Conservation (phyloP, 2,113 vertebrate species). For the Istiophorus platypterus region DNA sequence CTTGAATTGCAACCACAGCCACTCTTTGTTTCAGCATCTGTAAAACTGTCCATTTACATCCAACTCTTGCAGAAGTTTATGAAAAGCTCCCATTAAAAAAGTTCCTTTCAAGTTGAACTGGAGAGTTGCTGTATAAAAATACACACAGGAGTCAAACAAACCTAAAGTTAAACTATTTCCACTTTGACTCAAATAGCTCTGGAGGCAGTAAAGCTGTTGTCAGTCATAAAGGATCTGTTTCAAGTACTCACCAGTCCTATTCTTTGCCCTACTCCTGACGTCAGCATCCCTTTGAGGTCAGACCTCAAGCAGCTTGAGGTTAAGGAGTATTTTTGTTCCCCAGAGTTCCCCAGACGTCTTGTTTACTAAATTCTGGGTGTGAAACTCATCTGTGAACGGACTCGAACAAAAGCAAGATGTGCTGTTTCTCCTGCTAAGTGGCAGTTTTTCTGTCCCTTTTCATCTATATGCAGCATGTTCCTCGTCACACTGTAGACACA, state of each 20-base stretch:
- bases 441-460: not conserved
- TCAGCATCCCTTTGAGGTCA: constrained; percentile 27
- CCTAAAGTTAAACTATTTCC: constrained; percentile 38
- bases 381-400: constrained; percentile 27
- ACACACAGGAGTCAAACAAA: constrained; percentile 49
- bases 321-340: constrained; percentile 49
- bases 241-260: constrained; percentile 5
- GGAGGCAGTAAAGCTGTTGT: constrained; percentile 39
- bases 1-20: not conserved
- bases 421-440: constrained; percentile 23
- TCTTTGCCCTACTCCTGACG: not conserved
- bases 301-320: constrained; percentile 22
- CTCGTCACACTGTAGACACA: not conserved
- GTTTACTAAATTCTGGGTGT: constrained; percentile 66
- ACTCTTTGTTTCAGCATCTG: not conserved
- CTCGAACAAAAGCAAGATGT: constrained; percentile 19
- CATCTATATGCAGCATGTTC: constrained; percentile 1
- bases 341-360: constrained; percentile 37
- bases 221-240: constrained; percentile 26
- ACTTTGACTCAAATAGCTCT: constrained; percentile 31
- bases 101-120: constrained; percentile 4
- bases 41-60: not conserved
- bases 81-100: constrained; percentile 32
- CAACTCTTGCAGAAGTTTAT: constrained; percentile 8
- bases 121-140: constrained; percentile 39